A percentile compares a stretch with the other conserved stretches of the same genome.
These are phyloP conservation scores for Blera fallax DNA, from an alignment of 2,888 invertebrate genomes.

Conservation along the genomic window DNA sequence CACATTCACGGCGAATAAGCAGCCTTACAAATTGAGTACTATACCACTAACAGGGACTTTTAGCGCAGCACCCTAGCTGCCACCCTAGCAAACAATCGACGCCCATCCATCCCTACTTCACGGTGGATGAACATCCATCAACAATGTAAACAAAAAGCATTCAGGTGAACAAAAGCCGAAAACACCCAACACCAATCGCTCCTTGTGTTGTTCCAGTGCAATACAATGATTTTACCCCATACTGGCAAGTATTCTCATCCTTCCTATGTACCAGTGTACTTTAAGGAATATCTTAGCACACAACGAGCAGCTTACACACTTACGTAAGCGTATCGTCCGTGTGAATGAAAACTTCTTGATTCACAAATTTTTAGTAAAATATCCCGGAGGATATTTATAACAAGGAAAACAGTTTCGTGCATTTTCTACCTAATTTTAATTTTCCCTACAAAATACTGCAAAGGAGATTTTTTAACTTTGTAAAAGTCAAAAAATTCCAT, in stretches of 20 bases:
- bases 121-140: slow-evolving; percentile 66
- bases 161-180: slow-evolving; percentile 67
- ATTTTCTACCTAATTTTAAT: background rate
- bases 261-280: background rate
- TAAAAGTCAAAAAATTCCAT: too few species aligned
- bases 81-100: slow-evolving; percentile 45
- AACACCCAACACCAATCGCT: slow-evolving; percentile 53
- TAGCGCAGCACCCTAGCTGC: background rate
- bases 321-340: background rate
- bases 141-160: slow-evolving; percentile 69
- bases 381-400: background rate
- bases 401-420: background rate
- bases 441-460: too few species aligned
- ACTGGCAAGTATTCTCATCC: slow-evolving; percentile 1
- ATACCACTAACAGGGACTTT: slow-evolving; percentile 32
- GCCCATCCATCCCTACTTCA: slow-evolving; percentile 41
- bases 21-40: slow-evolving; percentile 58
- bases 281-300: slow-evolving; percentile 12
- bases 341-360: slow-evolving; percentile 7
- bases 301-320: background rate
- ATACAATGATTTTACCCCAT: slow-evolving; percentile 27
- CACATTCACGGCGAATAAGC: slow-evolving; percentile 60
- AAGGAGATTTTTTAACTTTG: too few species aligned
- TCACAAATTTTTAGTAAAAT: background rate
- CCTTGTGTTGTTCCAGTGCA: slow-evolving; percentile 39